Evolutionary conservation across 2,888 invertebrate species (phyloP).

Genomic region (Diaphora mendica): DNA sequence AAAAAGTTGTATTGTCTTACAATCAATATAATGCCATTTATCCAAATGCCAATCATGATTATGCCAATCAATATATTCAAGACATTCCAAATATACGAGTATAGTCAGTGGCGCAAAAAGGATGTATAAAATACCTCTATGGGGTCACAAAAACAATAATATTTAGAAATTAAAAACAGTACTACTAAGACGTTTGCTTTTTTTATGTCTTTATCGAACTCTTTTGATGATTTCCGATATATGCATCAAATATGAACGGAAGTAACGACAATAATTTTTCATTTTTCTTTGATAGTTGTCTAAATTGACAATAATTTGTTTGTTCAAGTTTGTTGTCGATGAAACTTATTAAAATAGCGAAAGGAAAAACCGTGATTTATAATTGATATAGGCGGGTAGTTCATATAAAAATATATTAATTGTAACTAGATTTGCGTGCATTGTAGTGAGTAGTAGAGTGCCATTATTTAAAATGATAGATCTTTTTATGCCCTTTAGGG

Average conservation of each 20-base stretch:
- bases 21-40: background rate
- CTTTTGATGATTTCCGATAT: slow-evolving; percentile 12
- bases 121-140: no score
- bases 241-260: background rate
- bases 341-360: background rate
- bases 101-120: background rate
- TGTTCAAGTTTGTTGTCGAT: no score
- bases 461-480: slow-evolving; percentile 84
- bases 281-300: slow-evolving; percentile 9
- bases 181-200: slow-evolving; percentile 2
- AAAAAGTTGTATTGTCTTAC: background rate
- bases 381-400: slow-evolving; percentile 40
- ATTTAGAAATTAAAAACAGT: background rate
- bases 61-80: no score
- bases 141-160: no score
- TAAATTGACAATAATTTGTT: slow-evolving; percentile 4
- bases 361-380: background rate
- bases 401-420: background rate
- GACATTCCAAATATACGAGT: no score
- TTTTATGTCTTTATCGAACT: background rate
- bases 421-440: background rate
- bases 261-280: background rate
- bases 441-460: slow-evolving; percentile 8
- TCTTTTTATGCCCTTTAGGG: slow-evolving; percentile 89
- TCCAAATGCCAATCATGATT: no score